A percentile compares a stretch with the other conserved stretches of the same genome.
These are phyloP conservation scores for Adelognathus sp. DNA, from an alignment of 2,888 invertebrate genomes.

Conservation along the genomic window DNA sequence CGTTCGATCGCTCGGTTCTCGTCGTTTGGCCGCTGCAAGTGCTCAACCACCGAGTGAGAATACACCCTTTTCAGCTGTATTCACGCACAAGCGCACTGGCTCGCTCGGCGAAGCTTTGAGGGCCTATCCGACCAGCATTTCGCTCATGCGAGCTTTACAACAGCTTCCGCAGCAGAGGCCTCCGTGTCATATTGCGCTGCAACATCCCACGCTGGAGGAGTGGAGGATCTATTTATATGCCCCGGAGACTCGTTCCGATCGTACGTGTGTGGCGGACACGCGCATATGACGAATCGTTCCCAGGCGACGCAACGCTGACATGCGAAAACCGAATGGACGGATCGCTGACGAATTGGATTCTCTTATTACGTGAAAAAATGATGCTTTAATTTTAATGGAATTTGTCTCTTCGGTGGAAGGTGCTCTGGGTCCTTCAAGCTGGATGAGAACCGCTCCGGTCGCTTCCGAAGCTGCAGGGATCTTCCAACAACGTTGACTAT, in stretches of 20 bases:
- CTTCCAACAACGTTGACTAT: no score
- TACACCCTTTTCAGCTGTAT: slow-evolving; percentile 15
- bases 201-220: neutral
- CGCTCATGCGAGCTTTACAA: neutral
- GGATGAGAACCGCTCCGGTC: neutral
- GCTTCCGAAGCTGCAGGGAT: neutral
- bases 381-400: neutral
- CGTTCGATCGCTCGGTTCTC: slow-evolving; percentile 16
- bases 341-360: neutral
- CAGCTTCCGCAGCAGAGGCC: neutral
- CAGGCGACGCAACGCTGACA: neutral
- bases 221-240: slow-evolving; percentile 3
- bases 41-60: neutral
- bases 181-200: neutral
- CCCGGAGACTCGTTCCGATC: slow-evolving; percentile 25
- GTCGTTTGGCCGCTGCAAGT: slow-evolving; percentile 10
- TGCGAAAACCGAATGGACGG: neutral
- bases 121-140: neutral
- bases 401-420: neutral
- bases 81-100: neutral
- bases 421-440: no score
- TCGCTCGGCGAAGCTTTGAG: neutral
- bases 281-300: slow-evolving; percentile 43
- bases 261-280: slow-evolving; percentile 1
- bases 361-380: neutral